A percentile compares a stretch with the other conserved stretches of the same genome.
Evolutionary conservation across 2,113 vertebrate genomes (phyloP).

Genomic region (Salvelinus namaycush): DNA sequence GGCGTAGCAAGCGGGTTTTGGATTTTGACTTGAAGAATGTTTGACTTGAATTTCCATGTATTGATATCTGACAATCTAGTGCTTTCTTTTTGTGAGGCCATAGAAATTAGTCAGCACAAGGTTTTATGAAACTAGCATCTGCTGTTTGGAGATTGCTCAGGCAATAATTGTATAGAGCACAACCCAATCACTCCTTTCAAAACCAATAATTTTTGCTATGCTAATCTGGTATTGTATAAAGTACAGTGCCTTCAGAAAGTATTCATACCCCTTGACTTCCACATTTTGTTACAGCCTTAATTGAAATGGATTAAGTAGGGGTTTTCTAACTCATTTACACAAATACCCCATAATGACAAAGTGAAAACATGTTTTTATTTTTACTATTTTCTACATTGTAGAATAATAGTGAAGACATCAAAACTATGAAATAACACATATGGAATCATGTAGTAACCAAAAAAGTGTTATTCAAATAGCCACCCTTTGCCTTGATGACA

Average conservation of each 20-base stretch:
- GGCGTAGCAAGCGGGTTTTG: constrained; percentile 1
- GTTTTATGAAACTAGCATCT: constrained; percentile 52
- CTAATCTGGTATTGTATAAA: constrained; percentile 38
- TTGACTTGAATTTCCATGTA: constrained; percentile 32
- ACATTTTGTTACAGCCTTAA: too few relatives aligned
- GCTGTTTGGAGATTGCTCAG: constrained; percentile 49
- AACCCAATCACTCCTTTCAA: constrained; percentile 48
- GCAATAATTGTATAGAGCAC: constrained; percentile 37
- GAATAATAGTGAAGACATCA: too few relatives aligned
- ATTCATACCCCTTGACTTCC: too few relatives aligned
- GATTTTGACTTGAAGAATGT: constrained; percentile 28
- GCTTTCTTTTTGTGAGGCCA: constrained; percentile 28
- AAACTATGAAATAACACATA: too few relatives aligned
- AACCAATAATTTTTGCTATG: constrained; percentile 42
- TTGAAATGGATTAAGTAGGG: too few relatives aligned
- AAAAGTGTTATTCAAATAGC: too few relatives aligned
- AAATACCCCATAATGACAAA: too few relatives aligned
- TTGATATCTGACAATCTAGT: constrained; percentile 32
- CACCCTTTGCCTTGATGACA: too few relatives aligned
- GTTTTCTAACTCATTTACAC: too few relatives aligned
- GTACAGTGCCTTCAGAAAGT: constrained; percentile 12
- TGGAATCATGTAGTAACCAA: too few relatives aligned
- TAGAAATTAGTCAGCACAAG: constrained; percentile 24
- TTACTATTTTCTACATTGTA: too few relatives aligned
- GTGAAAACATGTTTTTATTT: too few relatives aligned